These are phyloP conservation scores for Hypolimnas misippus DNA, from an alignment of 2,888 invertebrate genomes.

Conservation along the genomic window DNA sequence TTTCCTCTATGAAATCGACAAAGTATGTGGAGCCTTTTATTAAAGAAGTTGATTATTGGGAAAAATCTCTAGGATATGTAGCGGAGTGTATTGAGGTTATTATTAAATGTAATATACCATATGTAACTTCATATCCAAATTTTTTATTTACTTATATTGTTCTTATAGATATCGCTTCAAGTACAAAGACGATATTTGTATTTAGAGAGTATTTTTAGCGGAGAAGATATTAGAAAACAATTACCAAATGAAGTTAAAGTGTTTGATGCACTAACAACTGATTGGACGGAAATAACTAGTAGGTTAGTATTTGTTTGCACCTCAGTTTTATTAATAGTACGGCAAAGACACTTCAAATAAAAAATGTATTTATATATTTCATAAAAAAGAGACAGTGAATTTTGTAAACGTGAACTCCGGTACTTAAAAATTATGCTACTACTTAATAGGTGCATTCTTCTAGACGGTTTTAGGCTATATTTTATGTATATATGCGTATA, in stretches of 20 bases:
- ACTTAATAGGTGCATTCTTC: too few species aligned
- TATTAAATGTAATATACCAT: not conserved
- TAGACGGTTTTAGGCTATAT: too few species aligned
- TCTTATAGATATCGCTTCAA: slow-evolving; percentile 84
- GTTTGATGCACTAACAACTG: slow-evolving; percentile 88
- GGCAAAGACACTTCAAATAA: too few species aligned
- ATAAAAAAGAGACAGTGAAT: too few species aligned
- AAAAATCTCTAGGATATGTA: slow-evolving; percentile 91
- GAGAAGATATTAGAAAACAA: slow-evolving; percentile 94
- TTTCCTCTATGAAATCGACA: slow-evolving; percentile 94
- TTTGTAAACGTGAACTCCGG: too few species aligned
- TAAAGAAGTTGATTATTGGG: slow-evolving; percentile 93
- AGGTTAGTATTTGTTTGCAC: slow-evolving; percentile 58
- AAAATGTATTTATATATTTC: too few species aligned
- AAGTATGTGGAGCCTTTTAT: slow-evolving; percentile 94
- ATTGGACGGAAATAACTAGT: slow-evolving; percentile 88
- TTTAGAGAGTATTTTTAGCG: slow-evolving; percentile 93
- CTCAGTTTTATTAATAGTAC: too few species aligned
- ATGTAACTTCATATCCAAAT: too few species aligned
- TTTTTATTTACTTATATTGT: not conserved
- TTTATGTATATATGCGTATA: too few species aligned
- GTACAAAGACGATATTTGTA: slow-evolving; percentile 95
- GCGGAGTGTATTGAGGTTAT: slow-evolving; percentile 90
- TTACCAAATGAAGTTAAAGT: slow-evolving; percentile 89
- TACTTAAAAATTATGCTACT: too few species aligned